Base-by-base conservation (phyloP, 2,113 vertebrate species). In the Astatotilapia flaviijosephi region DNA sequence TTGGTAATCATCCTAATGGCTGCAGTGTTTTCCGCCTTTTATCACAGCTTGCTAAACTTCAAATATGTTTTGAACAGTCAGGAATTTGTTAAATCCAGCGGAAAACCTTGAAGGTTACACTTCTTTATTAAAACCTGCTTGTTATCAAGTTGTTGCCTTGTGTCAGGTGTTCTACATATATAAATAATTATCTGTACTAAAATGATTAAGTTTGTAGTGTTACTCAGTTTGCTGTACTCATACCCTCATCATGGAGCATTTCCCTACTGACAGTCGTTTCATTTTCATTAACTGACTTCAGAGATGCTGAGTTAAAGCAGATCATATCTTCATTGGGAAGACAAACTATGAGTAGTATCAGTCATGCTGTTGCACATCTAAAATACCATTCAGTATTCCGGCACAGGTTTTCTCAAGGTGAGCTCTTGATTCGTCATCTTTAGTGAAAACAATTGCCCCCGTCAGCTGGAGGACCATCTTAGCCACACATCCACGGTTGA, bases 371-470 rank as follows among this genome's bases (percentile, higher is more conserved):
- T 56, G 17, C 21, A n/a, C 19, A 37, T 28, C 28, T 19, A 19
- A 70, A 60, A 33, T 77, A 98, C 98, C 97, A 83, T 95, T 92
- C 37, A 97, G 97, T 40, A 93, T 82, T 96, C 97, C 92, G 95
- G 97, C 85, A 96, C 98, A 95, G 95, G 91, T 90, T 94, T 97
- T 87, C 68, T 98, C 97, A 89, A 97, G 96, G 17, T 97, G 85
- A 9, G 95, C 84, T 90, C 92, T 96, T 86, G 98, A 98, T 88
- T 97, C 97, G 33, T 97, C 95, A 91, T 97, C 97, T 42, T 97
- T 97, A 62, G 95, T 98, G 87, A 98, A 85, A 33, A 97, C 97
- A 81, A 94, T 94, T 90, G 97, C 98, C 55, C 97, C 97, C 35
- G 96, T 96, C 83, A 97, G 96, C 82, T 97, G 88, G 85, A 98